phyloP scores from a whole-genome alignment of 23 tunicate species.

The Aplidium turbinatum region DNA sequence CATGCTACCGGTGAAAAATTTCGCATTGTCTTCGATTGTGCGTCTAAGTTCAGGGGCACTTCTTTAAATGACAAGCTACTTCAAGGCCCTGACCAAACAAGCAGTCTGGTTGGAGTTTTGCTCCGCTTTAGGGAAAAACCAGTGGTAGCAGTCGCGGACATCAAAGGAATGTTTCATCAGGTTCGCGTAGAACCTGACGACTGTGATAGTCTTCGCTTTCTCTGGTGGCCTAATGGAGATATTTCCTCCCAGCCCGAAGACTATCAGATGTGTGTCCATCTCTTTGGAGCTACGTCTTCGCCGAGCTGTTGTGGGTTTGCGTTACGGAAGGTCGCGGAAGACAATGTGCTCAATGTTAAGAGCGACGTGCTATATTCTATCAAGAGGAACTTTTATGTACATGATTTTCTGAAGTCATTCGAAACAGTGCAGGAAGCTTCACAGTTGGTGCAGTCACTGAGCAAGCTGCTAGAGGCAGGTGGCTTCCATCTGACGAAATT shows the following conservation, averaged over 20 bases:
- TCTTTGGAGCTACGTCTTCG: constrained; percentile 43
- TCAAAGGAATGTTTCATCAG: constrained; percentile 26
- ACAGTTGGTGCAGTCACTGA: constrained; percentile 1
- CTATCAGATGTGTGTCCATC: constrained; percentile 31
- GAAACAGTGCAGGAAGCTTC: background rate
- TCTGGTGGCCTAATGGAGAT: constrained; percentile 51
- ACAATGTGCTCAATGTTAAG: background rate
- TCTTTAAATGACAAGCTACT: constrained; percentile 27
- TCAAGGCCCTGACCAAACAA: constrained; percentile 41
- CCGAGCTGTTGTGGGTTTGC: constrained; percentile 41
- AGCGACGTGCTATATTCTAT: background rate
- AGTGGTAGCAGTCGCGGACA: constrained; percentile 21
- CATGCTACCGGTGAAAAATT: constrained; percentile 38
- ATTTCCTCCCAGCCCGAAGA: background rate
- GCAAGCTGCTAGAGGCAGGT: background rate
- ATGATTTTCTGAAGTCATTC: constrained; percentile 13
- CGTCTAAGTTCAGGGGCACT: constrained; percentile 18
- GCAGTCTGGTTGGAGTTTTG: constrained; percentile 23
- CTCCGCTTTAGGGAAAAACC: constrained; percentile 18
- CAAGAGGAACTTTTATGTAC: constrained; percentile 11
- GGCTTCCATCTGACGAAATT: constrained; percentile 22
- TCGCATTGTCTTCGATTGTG: constrained; percentile 30
- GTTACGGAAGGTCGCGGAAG: constrained; percentile 12
- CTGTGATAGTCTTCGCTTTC: constrained; percentile 14
- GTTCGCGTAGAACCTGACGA: constrained; percentile 18